Evolutionary conservation across 1,140 invertebrate species (phyloP), one percentile per base, ranked within the genome.

Genomic region (Ceratina japonica): DNA sequence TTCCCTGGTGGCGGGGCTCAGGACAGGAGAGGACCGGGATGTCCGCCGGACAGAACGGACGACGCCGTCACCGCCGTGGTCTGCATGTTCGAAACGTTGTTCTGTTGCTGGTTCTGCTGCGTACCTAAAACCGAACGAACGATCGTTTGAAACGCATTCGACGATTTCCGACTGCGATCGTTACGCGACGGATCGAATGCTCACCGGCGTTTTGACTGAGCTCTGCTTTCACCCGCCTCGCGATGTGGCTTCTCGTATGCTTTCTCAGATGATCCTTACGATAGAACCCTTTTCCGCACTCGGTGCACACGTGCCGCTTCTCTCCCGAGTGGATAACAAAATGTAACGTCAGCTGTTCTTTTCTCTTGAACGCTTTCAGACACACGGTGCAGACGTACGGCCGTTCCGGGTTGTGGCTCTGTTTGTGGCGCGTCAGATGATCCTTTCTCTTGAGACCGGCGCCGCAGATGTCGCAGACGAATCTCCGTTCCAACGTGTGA

Each of bases 281-380:
- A 87, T 94, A 94, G 76, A 95, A 94, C 91, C 96, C 96, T 92
- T 97, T 97, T 61, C 96, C 96, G 86, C 97, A 97, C 86, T 97
- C 96, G 44, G 95, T 95, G 90, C 97, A 97, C 10, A 97, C 94
- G 86, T 97, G 97, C 49, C 96, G 92, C 89, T 98, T 98, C 89
- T 97, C 96, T 2, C 96, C 96, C 0, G 96, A 96, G 90, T 97
- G 96, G 85, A 97, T 97, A 59, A 97, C 96, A 90, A 96, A 96
- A 92, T 97, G 96, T 82, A 97, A 90, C 0, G 96, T 96, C 4
- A 97, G 93, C 82, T 97, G 96, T 90, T 97, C 96, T 92, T 97
- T 97, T 64, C 96, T 93, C 87, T 97, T 97, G 91, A 97, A 97
- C 2, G 96, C 96, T 89, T 97, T 97, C 51, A 97, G 93, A 88